Evolutionary conservation across 2,113 vertebrate genomes (phyloP).

Genomic region (Pachyramphus minor): DNA sequence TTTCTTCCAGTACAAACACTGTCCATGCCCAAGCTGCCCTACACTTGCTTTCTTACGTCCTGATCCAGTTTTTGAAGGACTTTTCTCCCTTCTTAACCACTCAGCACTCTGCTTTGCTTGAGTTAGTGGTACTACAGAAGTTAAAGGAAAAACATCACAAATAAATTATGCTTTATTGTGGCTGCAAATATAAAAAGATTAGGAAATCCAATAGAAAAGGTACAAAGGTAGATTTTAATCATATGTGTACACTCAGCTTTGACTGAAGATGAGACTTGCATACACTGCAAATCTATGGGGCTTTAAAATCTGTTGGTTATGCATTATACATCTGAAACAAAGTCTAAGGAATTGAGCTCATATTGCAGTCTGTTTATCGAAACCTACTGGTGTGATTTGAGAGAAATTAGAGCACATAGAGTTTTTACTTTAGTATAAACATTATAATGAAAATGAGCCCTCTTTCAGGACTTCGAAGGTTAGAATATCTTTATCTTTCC

Average conservation of each 20-base stretch:
- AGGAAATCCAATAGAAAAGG: conserved; percentile 24
- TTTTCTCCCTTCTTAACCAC: background rate
- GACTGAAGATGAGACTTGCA: background rate
- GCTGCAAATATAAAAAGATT: conserved; percentile 3
- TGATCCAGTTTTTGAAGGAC: background rate
- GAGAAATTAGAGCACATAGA: background rate
- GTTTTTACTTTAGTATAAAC: background rate
- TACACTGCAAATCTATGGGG: background rate
- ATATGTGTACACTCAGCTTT: background rate
- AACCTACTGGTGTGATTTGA: background rate
- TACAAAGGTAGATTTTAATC: conserved; percentile 37
- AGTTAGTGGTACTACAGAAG: background rate
- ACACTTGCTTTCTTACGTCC: background rate
- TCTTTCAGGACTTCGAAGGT: background rate
- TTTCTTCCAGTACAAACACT: background rate
- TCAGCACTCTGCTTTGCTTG: background rate
- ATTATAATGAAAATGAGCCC: background rate
- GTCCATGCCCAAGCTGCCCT: background rate
- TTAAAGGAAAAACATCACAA: background rate
- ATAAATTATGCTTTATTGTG: background rate
- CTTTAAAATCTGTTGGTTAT: background rate
- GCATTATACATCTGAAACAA: background rate
- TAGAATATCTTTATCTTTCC: background rate
- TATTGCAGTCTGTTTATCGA: background rate
- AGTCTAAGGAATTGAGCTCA: background rate